Base-by-base conservation (phyloP, 2,113 vertebrate genomes). In the Etheostoma cragini region DNA sequence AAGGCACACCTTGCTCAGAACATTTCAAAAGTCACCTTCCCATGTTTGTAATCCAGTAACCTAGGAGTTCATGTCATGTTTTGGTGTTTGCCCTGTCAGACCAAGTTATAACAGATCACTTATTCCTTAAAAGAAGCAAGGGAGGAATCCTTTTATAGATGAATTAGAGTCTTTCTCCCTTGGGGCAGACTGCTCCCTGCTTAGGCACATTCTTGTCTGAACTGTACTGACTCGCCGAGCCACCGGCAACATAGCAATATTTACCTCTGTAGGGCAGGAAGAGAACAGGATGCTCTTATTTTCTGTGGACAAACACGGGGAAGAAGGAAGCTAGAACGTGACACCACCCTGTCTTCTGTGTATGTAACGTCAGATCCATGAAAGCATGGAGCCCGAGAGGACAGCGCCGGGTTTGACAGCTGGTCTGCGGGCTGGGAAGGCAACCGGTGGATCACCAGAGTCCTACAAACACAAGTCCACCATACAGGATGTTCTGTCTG, bases 141-240 rank as follows among this genome's bases (percentile, higher is more conserved):
- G 8, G 3, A 61, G 76, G 30, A 46, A 33, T 45, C 8, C 2
- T 8, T 57, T 67, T 46, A 8, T 49, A 74, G 61, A 53, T 26
- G 50, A 81, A 75, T 21, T 80, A 38, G 58, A 81, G 56, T 88
- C 78, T 67, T 63, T 68, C 54, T 75, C 66, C 90, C 89, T 77
- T 8, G 22, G 78, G 91, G 81, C 81, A 24, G 54, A 45, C 67
- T 76, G 50, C 80, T 84, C 69, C 83, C 77, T 65, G 47, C 67
- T 64, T 57, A 10, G 54, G 54, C 82, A 84, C 92, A 93, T 94
- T 94, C 91, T 80, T 93, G 42, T 42, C 19, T 76, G 74, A 74
- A 82, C 83, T 84, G 74, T 30, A 70, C 87, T 49, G 80, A 93
- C 85, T 92, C 8, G 70, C 82, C 3, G 10, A 66, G 81, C 80